Base-by-base conservation (phyloP, 1,140 invertebrate genomes). In the Bombus impatiens region DNA sequence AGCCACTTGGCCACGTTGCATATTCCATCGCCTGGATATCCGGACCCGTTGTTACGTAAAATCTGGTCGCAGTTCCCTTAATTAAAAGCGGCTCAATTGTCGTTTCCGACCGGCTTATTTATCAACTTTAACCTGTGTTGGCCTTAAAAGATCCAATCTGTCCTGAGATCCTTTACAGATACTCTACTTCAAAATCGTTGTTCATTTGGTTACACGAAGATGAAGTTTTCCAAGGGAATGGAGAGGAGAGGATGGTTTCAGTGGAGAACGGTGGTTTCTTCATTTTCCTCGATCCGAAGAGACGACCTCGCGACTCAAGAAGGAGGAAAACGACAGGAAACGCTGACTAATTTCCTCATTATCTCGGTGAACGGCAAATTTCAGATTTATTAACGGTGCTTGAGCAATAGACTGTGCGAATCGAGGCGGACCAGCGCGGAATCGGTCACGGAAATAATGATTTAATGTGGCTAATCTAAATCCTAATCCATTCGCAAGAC, bases 1-100 rank as follows among this genome's bases (percentile, higher is more conserved):
- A 92, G 91, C 82, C 86, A 91, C 91, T 92, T 92, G 88, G 85
- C 86, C 89, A 92, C 87, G 88, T 92, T 92, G 89, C 88, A 92
- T 92, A 92, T 91, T 92, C 91, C 83, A 12, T n/a, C 42, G 68
- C 35, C 77, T 71, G 68, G 67, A 77, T 82, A 74, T 84, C 57
- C 65, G 47, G 53, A 25, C 53, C 37, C 10, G 57, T 86, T 57
- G 86, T 90, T 87, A 86, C 70, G 74, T 82, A 84, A 90, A 89
- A 89, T 83, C 78, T 40, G 57, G 57, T 65, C 79, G 47, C 76
- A 67, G 37, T n/a, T 68, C 53, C 76, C 71, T 82, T 90, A 86
- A 90, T 89, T 90, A 83, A 90, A 88, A 70, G 28, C n/a, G 53
- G 82, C 65, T 88, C 44, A 68, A 88, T 86, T 86, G 67, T 80